Evolutionary conservation across 1,140 invertebrate species (phyloP).

Genomic region (Neotoxoptera formosana): DNA sequence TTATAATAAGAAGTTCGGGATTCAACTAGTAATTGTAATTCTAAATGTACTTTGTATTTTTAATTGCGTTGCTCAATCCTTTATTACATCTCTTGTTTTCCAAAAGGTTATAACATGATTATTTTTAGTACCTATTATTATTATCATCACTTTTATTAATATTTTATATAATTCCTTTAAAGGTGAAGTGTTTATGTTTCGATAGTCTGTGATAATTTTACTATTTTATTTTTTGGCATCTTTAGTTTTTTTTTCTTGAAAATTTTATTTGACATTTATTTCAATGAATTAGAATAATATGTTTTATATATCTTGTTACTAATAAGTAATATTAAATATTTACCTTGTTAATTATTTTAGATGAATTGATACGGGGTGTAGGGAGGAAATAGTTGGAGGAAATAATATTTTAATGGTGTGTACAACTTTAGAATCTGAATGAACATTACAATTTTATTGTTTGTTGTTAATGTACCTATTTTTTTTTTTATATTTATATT

Average conservation of each 20-base stretch:
- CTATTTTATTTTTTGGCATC: neutral
- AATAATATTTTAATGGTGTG: neutral
- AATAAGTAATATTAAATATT: neutral
- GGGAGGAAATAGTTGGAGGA: neutral
- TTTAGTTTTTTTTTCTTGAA: neutral
- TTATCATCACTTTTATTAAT: neutral
- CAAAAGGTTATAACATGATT: neutral
- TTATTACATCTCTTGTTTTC: neutral
- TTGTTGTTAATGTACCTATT: neutral
- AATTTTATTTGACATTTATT: neutral
- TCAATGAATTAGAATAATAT: neutral
- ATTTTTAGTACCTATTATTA: neutral
- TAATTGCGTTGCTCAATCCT: neutral
- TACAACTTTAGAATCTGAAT: neutral
- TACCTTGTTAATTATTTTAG: conserved; percentile 8
- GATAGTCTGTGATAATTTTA: conserved; percentile 24
- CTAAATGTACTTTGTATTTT: neutral
- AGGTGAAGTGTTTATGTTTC: conserved; percentile 8
- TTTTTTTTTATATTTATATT: neutral
- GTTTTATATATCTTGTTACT: neutral
- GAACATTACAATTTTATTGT: neutral
- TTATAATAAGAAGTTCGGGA: neutral
- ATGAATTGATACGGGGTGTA: neutral
- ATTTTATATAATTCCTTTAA: neutral
- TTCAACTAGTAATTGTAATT: conserved; percentile 14